These are phyloP conservation scores for Cerceris rybyensis DNA, from an alignment of 2,888 invertebrate species.

Conservation along the genomic window DNA sequence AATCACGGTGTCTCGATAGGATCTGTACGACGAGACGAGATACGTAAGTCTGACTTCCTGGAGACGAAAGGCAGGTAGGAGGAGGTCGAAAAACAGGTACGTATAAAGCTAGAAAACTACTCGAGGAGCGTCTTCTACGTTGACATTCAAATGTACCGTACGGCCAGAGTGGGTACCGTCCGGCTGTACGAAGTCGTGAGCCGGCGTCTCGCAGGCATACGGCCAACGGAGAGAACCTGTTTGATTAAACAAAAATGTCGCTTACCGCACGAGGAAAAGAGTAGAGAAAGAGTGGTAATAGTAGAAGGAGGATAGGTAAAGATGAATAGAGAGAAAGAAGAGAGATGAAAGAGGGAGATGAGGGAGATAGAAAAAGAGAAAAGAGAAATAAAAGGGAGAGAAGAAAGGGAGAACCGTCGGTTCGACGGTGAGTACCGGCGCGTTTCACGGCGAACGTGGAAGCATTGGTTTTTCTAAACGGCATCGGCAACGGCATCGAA, in stretches of 20 bases:
- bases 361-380: conserved; percentile 20
- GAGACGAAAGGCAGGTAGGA: background rate
- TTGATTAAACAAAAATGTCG: conserved; percentile 70
- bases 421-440: conserved; percentile 32
- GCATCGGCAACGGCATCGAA: conserved; percentile 54
- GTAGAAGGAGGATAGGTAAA: conserved; percentile 24
- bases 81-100: conserved; percentile 40
- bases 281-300: conserved; percentile 25
- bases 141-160: conserved; percentile 69
- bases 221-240: conserved; percentile 62
- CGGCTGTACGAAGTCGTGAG: conserved; percentile 59
- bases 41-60: conserved; percentile 1
- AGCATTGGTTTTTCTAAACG: conserved; percentile 53
- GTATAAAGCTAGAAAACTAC: conserved; percentile 26
- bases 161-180: conserved; percentile 41
- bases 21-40: background rate
- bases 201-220: conserved; percentile 42
- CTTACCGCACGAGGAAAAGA: conserved; percentile 51
- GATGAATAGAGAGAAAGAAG: conserved; percentile 1
- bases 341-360: background rate
- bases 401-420: conserved; percentile 23
- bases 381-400: conserved; percentile 17
- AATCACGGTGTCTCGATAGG: background rate
- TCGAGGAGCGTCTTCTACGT: conserved; percentile 39
- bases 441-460: conserved; percentile 58